These are phyloP conservation scores for Hetaerina americana DNA, from an alignment of 1,140 invertebrate genomes.

Conservation along the genomic window DNA sequence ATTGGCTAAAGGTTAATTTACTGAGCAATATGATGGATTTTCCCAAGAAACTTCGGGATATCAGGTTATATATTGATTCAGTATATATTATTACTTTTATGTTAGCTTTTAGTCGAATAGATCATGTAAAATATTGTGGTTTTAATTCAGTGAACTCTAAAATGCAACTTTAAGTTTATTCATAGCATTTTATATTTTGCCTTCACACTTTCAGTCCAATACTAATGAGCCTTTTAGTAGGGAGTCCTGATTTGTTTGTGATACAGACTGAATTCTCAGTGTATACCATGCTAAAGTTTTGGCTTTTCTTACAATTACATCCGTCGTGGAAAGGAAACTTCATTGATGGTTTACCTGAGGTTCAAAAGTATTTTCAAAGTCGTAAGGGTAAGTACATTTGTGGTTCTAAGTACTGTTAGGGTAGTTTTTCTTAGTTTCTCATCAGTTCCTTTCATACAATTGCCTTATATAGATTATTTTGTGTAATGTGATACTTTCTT, in stretches of 20 bases:
- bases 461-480: no score
- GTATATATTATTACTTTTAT: no score
- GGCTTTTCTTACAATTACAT: conserved; percentile 42
- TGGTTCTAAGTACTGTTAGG: no score
- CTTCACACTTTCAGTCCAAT: conserved; percentile 30
- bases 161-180: no score
- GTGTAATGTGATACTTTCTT: no score
- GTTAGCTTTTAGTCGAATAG: no score
- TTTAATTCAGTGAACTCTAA: no score
- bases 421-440: no score
- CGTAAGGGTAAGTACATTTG: conserved; percentile 25
- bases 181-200: conserved; percentile 1
- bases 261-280: conserved; percentile 72
- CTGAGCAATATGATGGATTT: conserved; percentile 42
- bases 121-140: no score
- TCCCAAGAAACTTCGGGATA: conserved; percentile 39
- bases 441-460: no score
- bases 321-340: conserved; percentile 24
- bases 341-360: conserved; percentile 22
- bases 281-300: conserved; percentile 58
- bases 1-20: conserved; percentile 58
- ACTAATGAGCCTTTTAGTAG: conserved; percentile 50
- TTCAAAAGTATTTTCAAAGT: conserved; percentile 34
- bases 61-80: conserved; percentile 26
- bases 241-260: conserved; percentile 51